Conservation (phyloP, 1,140 invertebrate genomes). For the Drosophila sulfurigaster region DNA sequence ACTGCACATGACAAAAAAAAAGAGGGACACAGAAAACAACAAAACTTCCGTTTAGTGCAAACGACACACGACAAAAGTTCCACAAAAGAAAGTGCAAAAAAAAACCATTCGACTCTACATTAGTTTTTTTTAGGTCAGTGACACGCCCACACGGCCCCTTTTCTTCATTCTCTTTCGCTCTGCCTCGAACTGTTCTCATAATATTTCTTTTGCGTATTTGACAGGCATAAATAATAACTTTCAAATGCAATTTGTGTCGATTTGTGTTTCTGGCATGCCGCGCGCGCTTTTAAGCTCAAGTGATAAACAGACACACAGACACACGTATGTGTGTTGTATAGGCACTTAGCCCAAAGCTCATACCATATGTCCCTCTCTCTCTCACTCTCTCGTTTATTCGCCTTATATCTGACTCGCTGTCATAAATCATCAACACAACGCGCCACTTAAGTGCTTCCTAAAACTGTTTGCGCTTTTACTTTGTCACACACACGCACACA, state of each 20-base stretch:
- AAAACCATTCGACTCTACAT: neutral
- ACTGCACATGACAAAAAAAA: slow-evolving; percentile 46
- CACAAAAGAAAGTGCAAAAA: slow-evolving; percentile 31
- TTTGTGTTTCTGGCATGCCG: slow-evolving; percentile 57
- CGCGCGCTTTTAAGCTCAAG: slow-evolving; percentile 43
- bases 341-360: slow-evolving; percentile 37
- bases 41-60: slow-evolving; percentile 19
- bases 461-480: slow-evolving; percentile 72
- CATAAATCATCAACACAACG: slow-evolving; percentile 81
- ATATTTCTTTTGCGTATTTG: slow-evolving; percentile 38
- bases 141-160: slow-evolving; percentile 13
- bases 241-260: slow-evolving; percentile 80
- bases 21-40: slow-evolving; percentile 19
- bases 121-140: slow-evolving; percentile 34
- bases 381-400: neutral
- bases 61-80: slow-evolving; percentile 3
- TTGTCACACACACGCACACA: slow-evolving; percentile 38
- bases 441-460: slow-evolving; percentile 79
- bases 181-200: neutral
- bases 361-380: neutral
- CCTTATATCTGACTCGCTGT: slow-evolving; percentile 39
- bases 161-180: neutral
- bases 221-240: slow-evolving; percentile 77
- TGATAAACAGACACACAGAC: slow-evolving; percentile 39
- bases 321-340: slow-evolving; percentile 29